Percentiles rank a stretch among this genome's conserved stretches.
phyloP scores from a whole-genome alignment of 2,113 vertebrate genomes.

The Ictidomys tridecemlineatus region DNA sequence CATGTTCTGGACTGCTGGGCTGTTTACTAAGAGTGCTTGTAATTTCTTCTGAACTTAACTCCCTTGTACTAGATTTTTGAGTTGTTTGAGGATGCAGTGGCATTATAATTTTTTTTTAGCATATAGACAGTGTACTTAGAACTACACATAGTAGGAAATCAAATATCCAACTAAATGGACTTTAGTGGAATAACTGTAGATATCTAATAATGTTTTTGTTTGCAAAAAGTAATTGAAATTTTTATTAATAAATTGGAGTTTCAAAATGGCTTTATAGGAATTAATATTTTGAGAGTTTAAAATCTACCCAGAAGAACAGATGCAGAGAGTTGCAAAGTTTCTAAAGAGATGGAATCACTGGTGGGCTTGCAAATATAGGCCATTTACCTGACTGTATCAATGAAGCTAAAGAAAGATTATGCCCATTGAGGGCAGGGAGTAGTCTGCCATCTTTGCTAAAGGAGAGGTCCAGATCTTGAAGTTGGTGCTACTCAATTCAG shows the following conservation, averaged over 20 bases:
- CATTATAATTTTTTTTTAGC: not conserved
- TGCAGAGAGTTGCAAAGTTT: not conserved
- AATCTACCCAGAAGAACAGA: not conserved
- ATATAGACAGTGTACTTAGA: not conserved
- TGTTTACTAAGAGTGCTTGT: not conserved
- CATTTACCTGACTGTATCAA: not conserved
- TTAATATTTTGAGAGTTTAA: not conserved
- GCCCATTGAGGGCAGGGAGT: not conserved
- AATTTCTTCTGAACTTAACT: not conserved
- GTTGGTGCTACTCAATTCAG: not conserved
- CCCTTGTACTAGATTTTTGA: not conserved
- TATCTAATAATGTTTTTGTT: not conserved
- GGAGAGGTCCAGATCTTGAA: not conserved
- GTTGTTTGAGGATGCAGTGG: not conserved
- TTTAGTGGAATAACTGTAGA: not conserved
- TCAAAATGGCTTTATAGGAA: not conserved
- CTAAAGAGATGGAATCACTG: not conserved
- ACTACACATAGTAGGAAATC: not conserved
- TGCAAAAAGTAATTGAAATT: not conserved
- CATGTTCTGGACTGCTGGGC: not conserved
- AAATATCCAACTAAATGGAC: not conserved
- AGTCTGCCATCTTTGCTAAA: not conserved
- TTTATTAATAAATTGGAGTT: constrained; percentile 1
- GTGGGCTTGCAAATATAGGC: not conserved
- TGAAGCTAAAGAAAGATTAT: not conserved